phyloP scores from a whole-genome alignment of 2,113 vertebrate species.

The Glaucomys volans region DNA sequence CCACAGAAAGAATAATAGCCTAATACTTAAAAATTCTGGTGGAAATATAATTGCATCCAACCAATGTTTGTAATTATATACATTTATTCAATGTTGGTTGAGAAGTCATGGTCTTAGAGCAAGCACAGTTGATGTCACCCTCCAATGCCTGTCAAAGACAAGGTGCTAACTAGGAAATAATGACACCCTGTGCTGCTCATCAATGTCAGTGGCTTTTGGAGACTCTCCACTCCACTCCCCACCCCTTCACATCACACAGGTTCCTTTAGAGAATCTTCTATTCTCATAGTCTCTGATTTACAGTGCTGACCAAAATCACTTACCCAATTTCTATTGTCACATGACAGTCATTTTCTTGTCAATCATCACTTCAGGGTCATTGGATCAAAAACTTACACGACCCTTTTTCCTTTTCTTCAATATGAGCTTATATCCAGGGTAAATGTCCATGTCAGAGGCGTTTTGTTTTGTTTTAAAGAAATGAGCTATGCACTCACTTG shows the following conservation, averaged over 20 bases:
- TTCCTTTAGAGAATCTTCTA: background rate
- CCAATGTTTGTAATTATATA: background rate
- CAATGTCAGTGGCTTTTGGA: accelerated
- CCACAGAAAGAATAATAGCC: background rate
- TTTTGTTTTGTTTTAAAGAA: background rate
- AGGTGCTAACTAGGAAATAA: background rate
- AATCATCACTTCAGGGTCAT: too few relatives aligned
- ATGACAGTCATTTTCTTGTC: background rate
- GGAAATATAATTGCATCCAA: background rate
- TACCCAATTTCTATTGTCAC: background rate
- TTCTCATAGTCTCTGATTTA: background rate
- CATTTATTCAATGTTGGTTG: background rate
- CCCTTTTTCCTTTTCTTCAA: background rate
- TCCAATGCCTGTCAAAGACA: background rate
- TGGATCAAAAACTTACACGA: background rate
- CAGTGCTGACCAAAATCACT: background rate
- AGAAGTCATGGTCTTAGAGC: background rate
- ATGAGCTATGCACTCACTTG: background rate
- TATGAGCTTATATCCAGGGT: background rate
- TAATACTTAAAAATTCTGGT: background rate
- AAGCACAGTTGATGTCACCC: background rate
- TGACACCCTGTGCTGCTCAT: too few relatives aligned
- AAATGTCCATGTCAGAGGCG: background rate
- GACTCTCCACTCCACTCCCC: accelerated
- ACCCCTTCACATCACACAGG: accelerated